A percentile compares a stretch with the other conserved stretches of the same genome.
These are phyloP conservation scores for Lophius americanus DNA, from an alignment of 2,797 vertebrate species.

Conservation along the genomic window DNA sequence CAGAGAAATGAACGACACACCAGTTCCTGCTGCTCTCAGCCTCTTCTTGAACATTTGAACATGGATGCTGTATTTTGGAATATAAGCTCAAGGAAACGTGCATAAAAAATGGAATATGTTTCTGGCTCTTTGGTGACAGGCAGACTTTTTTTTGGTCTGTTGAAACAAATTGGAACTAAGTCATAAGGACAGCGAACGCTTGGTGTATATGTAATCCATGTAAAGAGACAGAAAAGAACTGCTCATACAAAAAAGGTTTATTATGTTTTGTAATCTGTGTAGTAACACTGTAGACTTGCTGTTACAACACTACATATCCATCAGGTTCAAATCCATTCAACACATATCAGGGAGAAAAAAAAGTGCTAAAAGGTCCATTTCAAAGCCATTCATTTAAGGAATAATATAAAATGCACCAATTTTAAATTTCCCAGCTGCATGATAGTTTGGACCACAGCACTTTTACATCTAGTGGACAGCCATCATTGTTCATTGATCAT, in stretches of 20 bases:
- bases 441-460: slow-evolving; percentile 17
- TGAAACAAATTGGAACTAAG: slow-evolving; percentile 7
- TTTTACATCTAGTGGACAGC: too few relatives aligned
- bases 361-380: slow-evolving; percentile 4
- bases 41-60: slow-evolving; percentile 37
- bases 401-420: neutral
- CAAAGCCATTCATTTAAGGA: slow-evolving; percentile 12
- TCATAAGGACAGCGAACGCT: slow-evolving; percentile 26
- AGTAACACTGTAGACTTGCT: slow-evolving; percentile 75
- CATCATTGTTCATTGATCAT: neutral
- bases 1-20: slow-evolving; percentile 17
- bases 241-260: slow-evolving; percentile 40
- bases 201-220: slow-evolving; percentile 28
- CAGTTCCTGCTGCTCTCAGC: slow-evolving; percentile 61
- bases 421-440: slow-evolving; percentile 20
- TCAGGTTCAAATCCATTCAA: slow-evolving; percentile 13
- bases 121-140: slow-evolving; percentile 38
- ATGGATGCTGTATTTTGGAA: slow-evolving; percentile 44
- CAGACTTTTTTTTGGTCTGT: slow-evolving; percentile 22
- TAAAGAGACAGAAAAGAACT: slow-evolving; percentile 50
- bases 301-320: slow-evolving; percentile 50
- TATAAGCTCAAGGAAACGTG: slow-evolving; percentile 44
- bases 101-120: slow-evolving; percentile 26
- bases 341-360: slow-evolving; percentile 10
- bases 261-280: slow-evolving; percentile 71